phyloP scores from a whole-genome alignment of 1,140 invertebrate genomes.

The Drosophila subpulchrella region DNA sequence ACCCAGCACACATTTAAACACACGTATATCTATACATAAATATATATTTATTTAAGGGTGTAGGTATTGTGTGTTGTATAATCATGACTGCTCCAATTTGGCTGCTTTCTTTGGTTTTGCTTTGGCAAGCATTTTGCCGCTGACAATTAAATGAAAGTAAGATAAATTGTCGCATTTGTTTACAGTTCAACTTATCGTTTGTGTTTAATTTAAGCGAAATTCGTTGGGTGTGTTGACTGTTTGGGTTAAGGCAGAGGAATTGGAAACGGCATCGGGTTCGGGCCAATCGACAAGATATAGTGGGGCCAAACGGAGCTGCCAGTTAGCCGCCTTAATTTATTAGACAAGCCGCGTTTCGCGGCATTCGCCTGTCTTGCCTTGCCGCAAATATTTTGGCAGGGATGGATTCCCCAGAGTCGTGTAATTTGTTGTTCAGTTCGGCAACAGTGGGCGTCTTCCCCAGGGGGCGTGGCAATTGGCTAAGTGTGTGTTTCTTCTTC shows the following conservation, averaged over 20 bases:
- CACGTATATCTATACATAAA: constrained; percentile 5
- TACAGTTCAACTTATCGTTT: constrained; percentile 77
- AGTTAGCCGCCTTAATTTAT: constrained; percentile 73
- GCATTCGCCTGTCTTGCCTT: constrained; percentile 16
- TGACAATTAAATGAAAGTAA: constrained; percentile 83
- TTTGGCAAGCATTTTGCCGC: constrained; percentile 72
- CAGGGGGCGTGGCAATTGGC: constrained; percentile 25
- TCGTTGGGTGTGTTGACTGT: constrained; percentile 27
- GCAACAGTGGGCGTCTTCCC: constrained; percentile 10
- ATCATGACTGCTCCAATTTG: constrained; percentile 50
- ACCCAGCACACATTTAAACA: constrained; percentile 15
- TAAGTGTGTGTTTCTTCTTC: not conserved
- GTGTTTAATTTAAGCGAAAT: constrained; percentile 65
- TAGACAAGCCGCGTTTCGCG: constrained; percentile 33
- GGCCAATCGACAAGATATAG: constrained; percentile 44
- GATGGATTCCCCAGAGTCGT: constrained; percentile 67
- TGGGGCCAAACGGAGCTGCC: constrained; percentile 44
- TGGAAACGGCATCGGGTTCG: not conserved
- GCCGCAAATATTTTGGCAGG: constrained; percentile 70
- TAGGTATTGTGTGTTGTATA: constrained; percentile 38
- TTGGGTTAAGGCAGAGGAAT: not conserved
- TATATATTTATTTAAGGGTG: constrained; percentile 9
- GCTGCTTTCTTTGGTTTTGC: constrained; percentile 53
- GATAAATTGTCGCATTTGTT: constrained; percentile 83
- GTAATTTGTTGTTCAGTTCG: constrained; percentile 61